Evolutionary conservation across 2,113 vertebrate species (phyloP), one percentile per base, ranked within the genome.

Genomic region (Edolisoma coerulescens): DNA sequence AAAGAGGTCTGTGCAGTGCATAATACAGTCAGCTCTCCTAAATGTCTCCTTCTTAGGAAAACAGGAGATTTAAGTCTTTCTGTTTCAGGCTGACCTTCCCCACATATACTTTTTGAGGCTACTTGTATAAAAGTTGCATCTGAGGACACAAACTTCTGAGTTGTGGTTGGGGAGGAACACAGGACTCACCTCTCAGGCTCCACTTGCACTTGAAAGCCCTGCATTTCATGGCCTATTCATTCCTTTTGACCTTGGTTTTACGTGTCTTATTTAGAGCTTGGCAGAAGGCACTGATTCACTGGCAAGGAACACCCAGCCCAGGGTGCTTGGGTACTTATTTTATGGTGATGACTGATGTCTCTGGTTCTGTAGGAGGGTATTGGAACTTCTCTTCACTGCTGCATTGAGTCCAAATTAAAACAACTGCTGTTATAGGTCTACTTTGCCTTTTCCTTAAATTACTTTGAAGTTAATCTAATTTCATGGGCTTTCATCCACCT

Each of bases 151-250:
- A 4, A 20, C 0, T 60, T 83, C 47, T 54, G 20, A 49, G 17
- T 7, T 57, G 22, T 65, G 3, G 1, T 18, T 30, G 42, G 18
- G 33, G 28, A 50, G 35, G 47, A 82, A 19, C 21, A 63, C 6
- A 22, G 39, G 10, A 59, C 24, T 45, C 5, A 2, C 16, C 9
- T 42, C 26, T 64, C 33, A 61, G 37, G 7, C 18, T 89, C n/a
- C 32, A 41, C 24, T 26, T 53, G 8, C 15, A 24, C 28, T 42
- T 0, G 0, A 52, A 37, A 3, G 0, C 17, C 5, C 30, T 30
- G 14, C 13, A 9, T 33, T 54, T 54, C n/a, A 35, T 7, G 10
- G 39, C 4, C 3, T 44, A 10, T 37, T 87, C 1, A 13, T 83
- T 90, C 60, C 39, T 56, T 64, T 32, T 73, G 52, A 52, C 41